Evolutionary conservation across 2,888 invertebrate genomes (phyloP), one percentile per base, ranked within the genome.

Genomic region (Piscicola geometra): DNA sequence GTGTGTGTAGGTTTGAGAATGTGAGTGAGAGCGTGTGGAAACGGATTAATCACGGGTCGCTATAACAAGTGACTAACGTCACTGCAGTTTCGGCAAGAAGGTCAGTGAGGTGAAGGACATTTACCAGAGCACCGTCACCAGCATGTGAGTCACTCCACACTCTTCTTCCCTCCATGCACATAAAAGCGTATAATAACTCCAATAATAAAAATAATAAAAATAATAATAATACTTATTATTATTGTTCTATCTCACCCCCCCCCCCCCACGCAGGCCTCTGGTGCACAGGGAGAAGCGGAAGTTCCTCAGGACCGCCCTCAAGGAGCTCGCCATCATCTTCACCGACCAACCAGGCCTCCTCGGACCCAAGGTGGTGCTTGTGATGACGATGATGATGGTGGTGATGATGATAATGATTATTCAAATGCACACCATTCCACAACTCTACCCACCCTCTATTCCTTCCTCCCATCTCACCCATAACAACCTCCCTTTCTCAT

Each of bases 291-390:
- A 99, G 83, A 88, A 98, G 75, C 89, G 99, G 81, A 97, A 98
- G 87, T 99, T 97, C 86, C 87, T 99, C 77, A 90, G 99, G 76
- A 93, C 94, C 1, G 94, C 97, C 1, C 87, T 99, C 30, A 94
- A 96, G 84, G 99, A 99, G 86, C 87, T 99, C 78, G 93, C 93
- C 0, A 88, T 96, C 1, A 93, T 99, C 81, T 90, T 99, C 84
- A 93, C 96, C 25, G 99, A 99, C 86, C 97, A 99, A 85, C 99
- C 99, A 1, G 97, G 99, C 0, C 87, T 99, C 32, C 87, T 99
- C 66, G 99, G 99, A 0, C 99, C 99, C 0, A 99, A 99, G 84
- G 87, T 87, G 28, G n/a, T 15, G n/a, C n/a, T n/a, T n/a, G n/a
- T 50, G 15, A 50, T n/a, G n/a, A n/a, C n/a, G n/a, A n/a, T n/a